These are phyloP conservation scores for Machimus rusticus DNA, from an alignment of 2,888 invertebrate genomes.

Conservation along the genomic window DNA sequence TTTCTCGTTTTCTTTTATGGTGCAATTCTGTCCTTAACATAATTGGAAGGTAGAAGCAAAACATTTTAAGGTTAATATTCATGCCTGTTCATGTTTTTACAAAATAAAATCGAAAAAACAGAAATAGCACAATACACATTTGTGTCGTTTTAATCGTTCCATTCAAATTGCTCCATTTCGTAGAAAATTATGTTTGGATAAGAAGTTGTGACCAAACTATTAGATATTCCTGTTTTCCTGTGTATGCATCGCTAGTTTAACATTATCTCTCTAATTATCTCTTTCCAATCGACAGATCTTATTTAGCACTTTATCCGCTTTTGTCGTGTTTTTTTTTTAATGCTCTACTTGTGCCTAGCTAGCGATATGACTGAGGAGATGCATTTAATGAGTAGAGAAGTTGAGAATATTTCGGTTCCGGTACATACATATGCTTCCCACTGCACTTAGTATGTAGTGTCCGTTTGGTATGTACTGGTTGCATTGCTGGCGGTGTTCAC, in stretches of 20 bases:
- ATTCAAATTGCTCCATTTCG: not conserved
- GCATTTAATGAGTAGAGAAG: not conserved
- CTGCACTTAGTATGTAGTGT: not conserved
- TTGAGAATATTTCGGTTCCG: not conserved
- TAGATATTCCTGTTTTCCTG: not conserved
- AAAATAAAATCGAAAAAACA: not conserved
- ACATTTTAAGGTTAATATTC: conserved; percentile 1
- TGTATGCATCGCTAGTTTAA: not conserved
- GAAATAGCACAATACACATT: conserved; percentile 28
- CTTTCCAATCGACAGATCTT: not conserved
- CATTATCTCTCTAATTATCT: not conserved
- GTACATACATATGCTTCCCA: not conserved
- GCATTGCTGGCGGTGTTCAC: not conserved
- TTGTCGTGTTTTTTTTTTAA: not conserved
- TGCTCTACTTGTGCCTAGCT: not conserved
- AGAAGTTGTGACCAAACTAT: not conserved
- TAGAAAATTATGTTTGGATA: not conserved
- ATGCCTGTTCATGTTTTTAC: not conserved
- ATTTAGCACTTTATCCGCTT: not conserved
- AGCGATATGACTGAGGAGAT: not conserved
- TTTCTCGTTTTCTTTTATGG: not conserved
- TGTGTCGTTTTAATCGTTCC: not conserved
- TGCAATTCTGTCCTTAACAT: not conserved
- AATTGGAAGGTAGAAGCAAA: not conserved
- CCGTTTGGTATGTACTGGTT: not conserved